phyloP scores from a whole-genome alignment of 1,140 invertebrate genomes.

The Sipha flava region DNA sequence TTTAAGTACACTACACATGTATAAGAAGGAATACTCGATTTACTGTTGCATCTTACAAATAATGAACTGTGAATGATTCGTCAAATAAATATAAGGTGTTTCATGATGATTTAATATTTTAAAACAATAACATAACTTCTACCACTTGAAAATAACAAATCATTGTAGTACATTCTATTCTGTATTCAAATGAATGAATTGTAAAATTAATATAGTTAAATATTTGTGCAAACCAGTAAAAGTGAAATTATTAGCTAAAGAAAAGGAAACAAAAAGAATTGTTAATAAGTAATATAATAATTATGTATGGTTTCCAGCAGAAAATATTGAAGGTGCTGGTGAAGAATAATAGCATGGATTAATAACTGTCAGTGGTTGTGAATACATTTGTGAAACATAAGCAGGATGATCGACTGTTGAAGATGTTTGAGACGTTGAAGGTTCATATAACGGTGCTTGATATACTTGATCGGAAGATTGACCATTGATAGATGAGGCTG shows the following conservation, averaged over 20 bases:
- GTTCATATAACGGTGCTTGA: constrained; percentile 12
- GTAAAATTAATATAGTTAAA: neutral
- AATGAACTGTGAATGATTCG: neutral
- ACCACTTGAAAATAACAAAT: too few species aligned
- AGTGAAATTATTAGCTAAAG: constrained; percentile 1
- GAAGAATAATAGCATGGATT: constrained; percentile 30
- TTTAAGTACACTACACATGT: too few species aligned
- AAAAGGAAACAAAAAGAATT: neutral
- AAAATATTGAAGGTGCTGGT: constrained; percentile 23
- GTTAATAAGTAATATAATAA: neutral
- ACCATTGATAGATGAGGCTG: neutral
- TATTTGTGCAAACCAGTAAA: neutral
- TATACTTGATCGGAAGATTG: constrained; percentile 1
- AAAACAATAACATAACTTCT: too few species aligned
- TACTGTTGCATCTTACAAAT: too few species aligned
- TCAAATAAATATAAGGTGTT: too few species aligned
- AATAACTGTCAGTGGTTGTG: constrained; percentile 15
- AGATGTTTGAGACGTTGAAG: constrained; percentile 22
- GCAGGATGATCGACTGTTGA: constrained; percentile 23
- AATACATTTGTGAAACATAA: constrained; percentile 26
- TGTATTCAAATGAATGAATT: neutral
- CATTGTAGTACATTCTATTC: too few species aligned
- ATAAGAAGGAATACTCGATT: too few species aligned
- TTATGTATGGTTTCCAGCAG: constrained; percentile 21
- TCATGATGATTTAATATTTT: too few species aligned